Conservation (phyloP, 2,113 vertebrate genomes). For the Cinclus mexicanus region DNA sequence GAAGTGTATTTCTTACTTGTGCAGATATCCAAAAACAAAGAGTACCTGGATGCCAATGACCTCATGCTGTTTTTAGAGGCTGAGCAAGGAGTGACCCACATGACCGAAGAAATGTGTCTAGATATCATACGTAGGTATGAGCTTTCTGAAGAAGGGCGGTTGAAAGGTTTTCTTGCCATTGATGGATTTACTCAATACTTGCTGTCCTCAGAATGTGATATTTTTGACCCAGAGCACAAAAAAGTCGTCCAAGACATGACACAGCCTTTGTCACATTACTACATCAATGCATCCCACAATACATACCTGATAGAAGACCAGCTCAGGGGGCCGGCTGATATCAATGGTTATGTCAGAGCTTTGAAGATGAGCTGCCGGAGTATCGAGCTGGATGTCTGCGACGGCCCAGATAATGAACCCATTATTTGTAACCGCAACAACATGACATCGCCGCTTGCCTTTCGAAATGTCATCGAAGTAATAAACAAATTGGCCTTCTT, state of each 20-base stretch:
- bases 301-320: constrained; percentile 95
- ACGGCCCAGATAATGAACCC: constrained; percentile 91
- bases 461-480: constrained; percentile 89
- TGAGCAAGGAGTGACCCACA: constrained; percentile 90
- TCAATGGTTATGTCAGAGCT: constrained; percentile 89
- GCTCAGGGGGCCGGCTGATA: constrained; percentile 88
- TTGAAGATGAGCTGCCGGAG: constrained; percentile 91
- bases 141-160: constrained; percentile 86
- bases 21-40: constrained; percentile 96
- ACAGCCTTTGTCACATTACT: constrained; percentile 94
- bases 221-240: constrained; percentile 93
- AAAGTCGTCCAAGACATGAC: constrained; percentile 94
- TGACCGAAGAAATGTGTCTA: constrained; percentile 89
- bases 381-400: constrained; percentile 91
- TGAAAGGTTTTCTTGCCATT: constrained; percentile 89
- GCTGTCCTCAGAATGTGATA: constrained; percentile 91
- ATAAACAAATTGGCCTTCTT: constrained; percentile 92
- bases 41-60: constrained; percentile 93
- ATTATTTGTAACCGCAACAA: constrained; percentile 90
- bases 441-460: constrained; percentile 78
- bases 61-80: constrained; percentile 94
- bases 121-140: constrained; percentile 91
- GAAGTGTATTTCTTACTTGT: constrained; percentile 97
- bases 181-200: constrained; percentile 95
- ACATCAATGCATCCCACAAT: constrained; percentile 94